Evolutionary conservation across 2,797 vertebrate genomes (phyloP).

Genomic region (Psittacula echo): DNA sequence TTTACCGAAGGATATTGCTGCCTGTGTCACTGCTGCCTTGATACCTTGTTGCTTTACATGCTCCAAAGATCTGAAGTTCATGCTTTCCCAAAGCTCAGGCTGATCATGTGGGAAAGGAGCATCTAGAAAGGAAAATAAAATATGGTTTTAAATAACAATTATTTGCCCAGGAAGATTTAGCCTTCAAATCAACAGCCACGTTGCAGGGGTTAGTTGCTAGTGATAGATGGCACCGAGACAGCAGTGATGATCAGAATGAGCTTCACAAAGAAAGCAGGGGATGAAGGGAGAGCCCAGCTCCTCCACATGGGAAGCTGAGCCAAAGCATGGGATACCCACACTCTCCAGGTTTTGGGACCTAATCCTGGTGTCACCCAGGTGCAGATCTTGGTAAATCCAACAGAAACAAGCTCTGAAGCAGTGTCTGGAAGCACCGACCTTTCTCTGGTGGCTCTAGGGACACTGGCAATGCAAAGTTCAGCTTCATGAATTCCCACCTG

Average conservation of each 20-base stretch:
- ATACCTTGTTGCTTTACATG: not conserved
- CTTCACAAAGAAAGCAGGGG: not conserved
- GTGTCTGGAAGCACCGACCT: not conserved
- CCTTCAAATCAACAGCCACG: not conserved
- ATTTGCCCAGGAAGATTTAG: not conserved
- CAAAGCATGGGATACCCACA: rapidly evolving
- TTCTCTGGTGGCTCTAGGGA: not conserved
- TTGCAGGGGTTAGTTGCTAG: not conserved
- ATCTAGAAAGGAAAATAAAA: not conserved
- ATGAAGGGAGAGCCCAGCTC: not conserved
- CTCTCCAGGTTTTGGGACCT: not conserved
- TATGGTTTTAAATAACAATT: not conserved
- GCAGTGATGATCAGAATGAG: not conserved
- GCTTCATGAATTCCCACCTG: not conserved
- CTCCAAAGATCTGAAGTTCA: not conserved
- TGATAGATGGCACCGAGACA: not conserved
- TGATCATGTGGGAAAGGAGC: not conserved
- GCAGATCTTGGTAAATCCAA: not conserved
- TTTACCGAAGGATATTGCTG: not conserved
- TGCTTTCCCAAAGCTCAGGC: not conserved
- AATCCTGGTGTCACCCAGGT: not conserved
- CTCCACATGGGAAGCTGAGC: not conserved
- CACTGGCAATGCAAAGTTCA: not conserved
- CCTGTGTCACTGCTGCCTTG: not conserved
- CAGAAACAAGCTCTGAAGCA: not conserved